phyloP scores from a whole-genome alignment of 2,797 vertebrate species.

The Pseudochromis fuscus region DNA sequence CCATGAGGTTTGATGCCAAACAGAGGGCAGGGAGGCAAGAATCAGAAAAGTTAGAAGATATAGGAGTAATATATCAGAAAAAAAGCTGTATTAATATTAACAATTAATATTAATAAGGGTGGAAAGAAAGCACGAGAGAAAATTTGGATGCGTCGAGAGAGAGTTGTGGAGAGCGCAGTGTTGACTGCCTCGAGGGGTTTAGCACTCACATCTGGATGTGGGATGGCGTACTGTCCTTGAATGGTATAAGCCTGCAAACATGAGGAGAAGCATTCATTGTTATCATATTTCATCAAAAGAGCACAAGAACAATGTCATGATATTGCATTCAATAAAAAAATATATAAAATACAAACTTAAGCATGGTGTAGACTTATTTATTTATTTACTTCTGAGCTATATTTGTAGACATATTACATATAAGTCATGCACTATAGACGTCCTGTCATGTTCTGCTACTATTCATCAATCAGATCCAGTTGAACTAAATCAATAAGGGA shows the following conservation, averaged over 20 bases:
- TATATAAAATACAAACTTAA: background rate
- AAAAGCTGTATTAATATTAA: constrained; percentile 91
- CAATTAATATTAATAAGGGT: constrained; percentile 93
- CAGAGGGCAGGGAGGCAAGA: constrained; percentile 77
- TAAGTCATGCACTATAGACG: constrained; percentile 58
- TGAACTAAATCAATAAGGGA: constrained; percentile 77
- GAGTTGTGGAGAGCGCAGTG: constrained; percentile 47
- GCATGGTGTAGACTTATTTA: too few relatives aligned
- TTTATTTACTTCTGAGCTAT: background rate
- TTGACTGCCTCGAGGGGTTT: constrained; percentile 45
- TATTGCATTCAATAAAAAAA: constrained; percentile 4
- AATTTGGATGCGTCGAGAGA: constrained; percentile 63
- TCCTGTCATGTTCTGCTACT: constrained; percentile 44
- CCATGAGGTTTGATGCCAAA: constrained; percentile 80
- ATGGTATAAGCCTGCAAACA: constrained; percentile 95
- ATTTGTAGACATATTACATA: background rate
- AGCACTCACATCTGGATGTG: constrained; percentile 98
- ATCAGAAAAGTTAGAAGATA: constrained; percentile 78
- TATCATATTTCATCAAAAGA: background rate
- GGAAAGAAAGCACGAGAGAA: constrained; percentile 77
- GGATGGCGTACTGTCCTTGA: constrained; percentile 99
- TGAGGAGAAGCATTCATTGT: constrained; percentile 51
- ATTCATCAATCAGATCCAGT: constrained; percentile 82
- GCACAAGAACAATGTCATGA: background rate
- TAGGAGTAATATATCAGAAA: constrained; percentile 78